Percentiles rank a stretch among this genome's conserved stretches.
These are phyloP conservation scores for Propsilocerus akamusi DNA, from an alignment of 1,140 invertebrate genomes.

Conservation along the genomic window DNA sequence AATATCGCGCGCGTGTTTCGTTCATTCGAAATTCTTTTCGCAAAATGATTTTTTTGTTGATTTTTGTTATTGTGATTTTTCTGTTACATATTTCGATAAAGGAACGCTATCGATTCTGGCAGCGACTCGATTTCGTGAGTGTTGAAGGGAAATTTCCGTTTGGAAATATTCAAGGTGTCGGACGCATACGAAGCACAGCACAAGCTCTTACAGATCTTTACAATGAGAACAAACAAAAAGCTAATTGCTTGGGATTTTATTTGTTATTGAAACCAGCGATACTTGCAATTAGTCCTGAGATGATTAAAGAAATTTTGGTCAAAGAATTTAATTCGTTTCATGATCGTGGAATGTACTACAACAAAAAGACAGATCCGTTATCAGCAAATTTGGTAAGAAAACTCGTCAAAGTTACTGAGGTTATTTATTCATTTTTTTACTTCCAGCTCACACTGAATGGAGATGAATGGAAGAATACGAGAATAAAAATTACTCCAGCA, in stretches of 20 bases:
- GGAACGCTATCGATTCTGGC: conserved; percentile 13
- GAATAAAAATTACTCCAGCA: conserved; percentile 24
- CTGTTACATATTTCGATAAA: not conserved
- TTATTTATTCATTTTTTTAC: conserved; percentile 18
- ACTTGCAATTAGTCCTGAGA: conserved; percentile 12
- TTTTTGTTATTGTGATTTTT: not conserved
- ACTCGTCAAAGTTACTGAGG: conserved; percentile 22
- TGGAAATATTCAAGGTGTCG: conserved; percentile 26
- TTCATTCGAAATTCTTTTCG: not conserved
- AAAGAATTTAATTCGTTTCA: conserved; percentile 19
- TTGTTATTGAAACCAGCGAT: not conserved
- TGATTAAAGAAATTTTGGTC: conserved; percentile 17
- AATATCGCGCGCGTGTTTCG: no score
- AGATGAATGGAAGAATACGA: conserved; percentile 26
- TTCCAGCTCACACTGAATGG: conserved; percentile 24
- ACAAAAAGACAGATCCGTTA: conserved; percentile 29
- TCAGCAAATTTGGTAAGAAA: conserved; percentile 29
- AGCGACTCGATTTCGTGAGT: conserved; percentile 19
- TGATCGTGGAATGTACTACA: conserved; percentile 26
- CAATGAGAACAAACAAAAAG: conserved; percentile 17
- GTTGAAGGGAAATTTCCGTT: conserved; percentile 25
- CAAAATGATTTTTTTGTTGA: not conserved
- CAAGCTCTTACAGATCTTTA: conserved; percentile 23
- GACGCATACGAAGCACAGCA: conserved; percentile 18
- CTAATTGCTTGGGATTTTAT: conserved; percentile 3